Evolutionary conservation across 2,113 vertebrate genomes (phyloP), one percentile per base, ranked within the genome.

Genomic region (Reinhardtius hippoglossoides): DNA sequence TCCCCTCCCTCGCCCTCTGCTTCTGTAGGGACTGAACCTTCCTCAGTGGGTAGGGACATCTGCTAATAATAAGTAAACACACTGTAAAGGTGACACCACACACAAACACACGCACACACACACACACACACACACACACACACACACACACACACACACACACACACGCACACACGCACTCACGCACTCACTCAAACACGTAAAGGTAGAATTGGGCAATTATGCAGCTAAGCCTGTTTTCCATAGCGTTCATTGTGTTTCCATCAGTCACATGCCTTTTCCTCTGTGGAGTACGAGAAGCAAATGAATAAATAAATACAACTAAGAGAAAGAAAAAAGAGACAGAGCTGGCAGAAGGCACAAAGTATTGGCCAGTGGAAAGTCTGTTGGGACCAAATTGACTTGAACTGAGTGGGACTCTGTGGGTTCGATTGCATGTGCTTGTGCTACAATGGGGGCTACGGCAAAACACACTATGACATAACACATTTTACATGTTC

Each of bases 61-160:
- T 65, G 54, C 63, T 85, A 80, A 84, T 83, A 76, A 87, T 78
- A 80, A 83, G 52, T 35, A 83, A 74, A 87, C 63, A 74, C 73
- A 78, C 35, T 74, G 76, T 76, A 68, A 60, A 84, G 61, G 58
- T 82, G 79, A 60, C 64, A 40, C 55, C n/a, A 31, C 67, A 42
- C 59, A 40, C 15, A 23, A 9, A 54, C 24, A 40, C 55, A 7
- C 20, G 65, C 27, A 27, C 27, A 27, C 27, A 27, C 3, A 37
- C 15, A n/a, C 12, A 54, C 24, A 40, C 54, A 7, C 20, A 68
- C 26, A 27, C 26, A 27, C 26, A 27, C 26, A 37, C 15, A 23
- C 9, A 54, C 24, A 40, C 54, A 7, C 20, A 68, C 26, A 26
- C 2, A 26, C 26, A 3, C 26, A 26, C 26, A 59, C 64, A 31